Evolutionary conservation across 2,888 invertebrate species (phyloP).

Genomic region (Drosophila borealis): DNA sequence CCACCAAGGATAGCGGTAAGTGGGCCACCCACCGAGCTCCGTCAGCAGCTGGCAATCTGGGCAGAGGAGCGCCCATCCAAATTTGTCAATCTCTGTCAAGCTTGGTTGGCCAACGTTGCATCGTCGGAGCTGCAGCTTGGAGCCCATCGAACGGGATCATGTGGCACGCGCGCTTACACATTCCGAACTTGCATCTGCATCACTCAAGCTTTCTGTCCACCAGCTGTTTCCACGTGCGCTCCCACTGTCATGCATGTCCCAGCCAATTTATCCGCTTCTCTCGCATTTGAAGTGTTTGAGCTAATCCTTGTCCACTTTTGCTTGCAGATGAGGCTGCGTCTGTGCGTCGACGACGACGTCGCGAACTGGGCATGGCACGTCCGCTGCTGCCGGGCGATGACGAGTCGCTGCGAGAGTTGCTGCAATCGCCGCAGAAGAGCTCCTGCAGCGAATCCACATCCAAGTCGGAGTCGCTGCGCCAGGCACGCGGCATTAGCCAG

Average conservation of each 20-base stretch:
- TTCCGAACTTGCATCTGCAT: slow-evolving; percentile 67
- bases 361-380: slow-evolving; percentile 83
- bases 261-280: slow-evolving; percentile 9
- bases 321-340: slow-evolving; percentile 84
- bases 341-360: slow-evolving; percentile 82
- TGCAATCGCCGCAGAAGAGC: slow-evolving; percentile 70
- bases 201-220: slow-evolving; percentile 58
- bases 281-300: neutral
- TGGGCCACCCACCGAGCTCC: slow-evolving; percentile 41
- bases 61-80: slow-evolving; percentile 16
- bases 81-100: slow-evolving; percentile 35
- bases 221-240: slow-evolving; percentile 69
- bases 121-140: too few relatives aligned
- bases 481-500: slow-evolving; percentile 76
- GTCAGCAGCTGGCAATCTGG: slow-evolving; percentile 2
- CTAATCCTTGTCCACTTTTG: neutral
- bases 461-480: slow-evolving; percentile 62
- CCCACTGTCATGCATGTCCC: slow-evolving; percentile 59
- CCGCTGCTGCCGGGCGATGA: slow-evolving; percentile 82
- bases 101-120: slow-evolving; percentile 33
- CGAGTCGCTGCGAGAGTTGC: slow-evolving; percentile 80
- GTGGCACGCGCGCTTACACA: slow-evolving; percentile 36
- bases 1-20: slow-evolving; percentile 84
- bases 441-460: slow-evolving; percentile 59
- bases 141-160: slow-evolving; percentile 17